phyloP scores from a whole-genome alignment of 2,113 vertebrate species.

The Aythya baeri region DNA sequence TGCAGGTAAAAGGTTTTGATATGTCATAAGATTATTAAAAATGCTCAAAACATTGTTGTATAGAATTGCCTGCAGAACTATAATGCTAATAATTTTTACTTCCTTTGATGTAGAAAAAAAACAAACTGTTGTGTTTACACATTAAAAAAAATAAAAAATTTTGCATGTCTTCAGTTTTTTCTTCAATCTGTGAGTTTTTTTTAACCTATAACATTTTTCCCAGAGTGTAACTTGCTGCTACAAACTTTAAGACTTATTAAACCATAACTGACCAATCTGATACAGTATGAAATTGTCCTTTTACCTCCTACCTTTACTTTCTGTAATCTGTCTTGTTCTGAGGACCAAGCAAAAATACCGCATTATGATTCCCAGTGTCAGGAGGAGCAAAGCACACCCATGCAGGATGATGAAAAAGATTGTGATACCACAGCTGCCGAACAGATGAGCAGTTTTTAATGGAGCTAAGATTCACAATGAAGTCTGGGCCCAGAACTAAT shows the following conservation, averaged over 20 bases:
- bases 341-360: not conserved
- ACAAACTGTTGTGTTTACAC: not conserved
- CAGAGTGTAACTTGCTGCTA: not conserved
- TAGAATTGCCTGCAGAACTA: not conserved
- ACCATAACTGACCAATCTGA: rapidly evolving
- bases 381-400: slow-evolving; percentile 5
- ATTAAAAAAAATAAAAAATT: not conserved
- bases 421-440: slow-evolving; percentile 68
- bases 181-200: not conserved
- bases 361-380: not conserved
- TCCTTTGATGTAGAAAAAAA: not conserved
- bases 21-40: not conserved
- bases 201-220: not conserved
- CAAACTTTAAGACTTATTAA: not conserved
- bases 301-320: not conserved
- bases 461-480: slow-evolving; percentile 64
- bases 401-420: slow-evolving; percentile 28
- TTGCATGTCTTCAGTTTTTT: not conserved
- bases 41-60: not conserved
- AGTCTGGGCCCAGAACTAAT: slow-evolving; percentile 80
- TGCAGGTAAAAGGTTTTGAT: not conserved
- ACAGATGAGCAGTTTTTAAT: slow-evolving; percentile 73
- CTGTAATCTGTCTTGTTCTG: not conserved
- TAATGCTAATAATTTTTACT: not conserved
- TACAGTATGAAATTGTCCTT: not conserved